Evolutionary conservation across 2,888 invertebrate species (phyloP).

Genomic region (Pyralis farinalis): DNA sequence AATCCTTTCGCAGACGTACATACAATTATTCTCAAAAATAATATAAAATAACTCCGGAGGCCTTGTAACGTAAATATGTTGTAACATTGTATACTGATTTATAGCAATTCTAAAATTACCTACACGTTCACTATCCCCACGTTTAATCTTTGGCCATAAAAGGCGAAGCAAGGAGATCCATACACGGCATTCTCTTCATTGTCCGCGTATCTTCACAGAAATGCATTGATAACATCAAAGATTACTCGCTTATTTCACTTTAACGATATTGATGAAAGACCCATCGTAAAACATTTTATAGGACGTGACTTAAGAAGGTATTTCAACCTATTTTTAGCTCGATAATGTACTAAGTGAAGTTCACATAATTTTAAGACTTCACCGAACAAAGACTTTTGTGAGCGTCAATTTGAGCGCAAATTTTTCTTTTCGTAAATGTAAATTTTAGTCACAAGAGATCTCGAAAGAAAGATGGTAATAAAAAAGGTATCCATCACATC

Average conservation of each 20-base stretch:
- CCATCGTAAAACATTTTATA: constrained; percentile 29
- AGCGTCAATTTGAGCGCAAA: constrained; percentile 21
- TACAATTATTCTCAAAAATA: no score
- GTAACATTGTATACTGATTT: no score
- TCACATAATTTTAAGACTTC: constrained; percentile 22
- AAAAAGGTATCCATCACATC: no score
- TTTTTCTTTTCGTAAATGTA: constrained; percentile 21
- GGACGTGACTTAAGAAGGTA: constrained; percentile 24
- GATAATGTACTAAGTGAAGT: constrained; percentile 24
- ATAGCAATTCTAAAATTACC: not conserved
- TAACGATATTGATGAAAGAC: constrained; percentile 56
- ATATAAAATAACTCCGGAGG: no score
- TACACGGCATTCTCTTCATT: constrained; percentile 22
- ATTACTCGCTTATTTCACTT: constrained; percentile 33
- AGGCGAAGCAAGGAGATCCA: constrained; percentile 1
- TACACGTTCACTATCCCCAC: not conserved
- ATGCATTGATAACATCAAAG: constrained; percentile 47
- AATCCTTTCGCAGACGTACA: no score
- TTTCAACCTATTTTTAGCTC: constrained; percentile 25
- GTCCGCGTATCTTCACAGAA: constrained; percentile 32
- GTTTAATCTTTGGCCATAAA: constrained; percentile 4
- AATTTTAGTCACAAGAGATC: constrained; percentile 17
- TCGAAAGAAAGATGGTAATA: not conserved
- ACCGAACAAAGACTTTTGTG: constrained; percentile 22
- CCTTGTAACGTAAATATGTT: no score